Evolutionary conservation across 2,797 vertebrate species (phyloP), one percentile per base, ranked within the genome.

Genomic region (Sebastes vulpes): DNA sequence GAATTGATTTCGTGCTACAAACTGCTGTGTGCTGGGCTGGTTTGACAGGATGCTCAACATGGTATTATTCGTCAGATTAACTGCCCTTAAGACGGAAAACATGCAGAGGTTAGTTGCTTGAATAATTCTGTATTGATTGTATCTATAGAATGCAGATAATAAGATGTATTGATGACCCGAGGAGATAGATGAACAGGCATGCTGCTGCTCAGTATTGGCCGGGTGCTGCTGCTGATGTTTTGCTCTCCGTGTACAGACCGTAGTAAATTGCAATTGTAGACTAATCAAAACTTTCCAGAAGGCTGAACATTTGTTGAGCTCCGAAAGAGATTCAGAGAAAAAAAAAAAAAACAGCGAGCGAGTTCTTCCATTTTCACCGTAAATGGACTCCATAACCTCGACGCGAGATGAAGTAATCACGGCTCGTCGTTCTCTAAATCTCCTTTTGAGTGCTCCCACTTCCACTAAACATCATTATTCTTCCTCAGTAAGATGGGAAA

Each of bases 221-320:
- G 38, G 38, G 7, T n/a, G 46, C 46, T n/a, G 46, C 3, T 8
- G n/a, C 6, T 59, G 54, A 10, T 75, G 65, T 77, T 71, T 66
- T 9, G 18, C n/a, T 32, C 26, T 32, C 26, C 28, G 65, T 46
- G 10, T 46, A 21, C 25, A 70, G 9, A 38, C n/a, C 0, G 1
- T 23, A 8, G 3, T 46, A 53, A 75, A 23, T 23, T 72, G 26
- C 70, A 67, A 9, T 26, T 48, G 53, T 12, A 28, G 5, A 54
- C 9, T 42, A 72, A 84, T 77, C 58, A 52, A 58, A 78, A 63
- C 48, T 64, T 70, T 82, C 11, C 60, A 50, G 38, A 14, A 60
- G 60, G 38, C 20, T 64, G 35, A 81, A 75, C 53, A 57, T 63
- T 71, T 65, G 54, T 31, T 3, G 4, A 42, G 20, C 29, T 79